Base-by-base conservation (phyloP, 64 coral and sea anemone species). In the Dendrophyllia cribrosa region DNA sequence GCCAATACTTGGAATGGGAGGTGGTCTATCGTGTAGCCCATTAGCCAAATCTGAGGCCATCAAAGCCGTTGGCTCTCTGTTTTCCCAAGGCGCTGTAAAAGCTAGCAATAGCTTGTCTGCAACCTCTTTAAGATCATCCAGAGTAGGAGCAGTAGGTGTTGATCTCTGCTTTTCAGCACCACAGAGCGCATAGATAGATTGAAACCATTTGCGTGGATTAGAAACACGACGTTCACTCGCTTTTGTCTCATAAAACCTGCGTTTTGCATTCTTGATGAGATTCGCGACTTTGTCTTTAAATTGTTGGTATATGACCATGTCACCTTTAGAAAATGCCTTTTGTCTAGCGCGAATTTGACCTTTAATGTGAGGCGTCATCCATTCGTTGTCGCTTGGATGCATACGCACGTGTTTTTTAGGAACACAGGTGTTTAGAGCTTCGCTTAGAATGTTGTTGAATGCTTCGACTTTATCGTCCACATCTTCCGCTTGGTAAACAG, bases 191-290 rank as follows among this genome's bases (percentile, higher is more conserved):
- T 77, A 93, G 47, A 87, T 86, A 66, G 23, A 76, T 58, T 86
- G 86, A 43, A 76, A 93, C 83, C 82, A 87, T 86, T 93, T 93
- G 59, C 62, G 53, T 77, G 83, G 82, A 15, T 79, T 90, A 63
- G 60, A 90, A 58, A 15, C 44, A 8, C 81, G 81, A 63, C 76
- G 71, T 66, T 90, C 76, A 67, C 88, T 82, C 21, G 60, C 88
- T 48, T 81, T 82, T 67, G 76, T 90, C 71, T 90, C 88, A n/a
- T 81, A 90, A 68, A 82, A 90, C 63, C 60, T 82, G 10, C 15
- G 66, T 26, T 89, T 89, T 89, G 74, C 87, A 89, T 63, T 88
- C 49, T 59, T 74, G 25, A 88, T 74, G 70, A 88, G 86, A 74
- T 88, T 71, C 34, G 47, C 85, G 50, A 88, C 85, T 86, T 88